Base-by-base conservation (phyloP, 2,113 vertebrate genomes). In the Hydrochoerus hydrochaeris region DNA sequence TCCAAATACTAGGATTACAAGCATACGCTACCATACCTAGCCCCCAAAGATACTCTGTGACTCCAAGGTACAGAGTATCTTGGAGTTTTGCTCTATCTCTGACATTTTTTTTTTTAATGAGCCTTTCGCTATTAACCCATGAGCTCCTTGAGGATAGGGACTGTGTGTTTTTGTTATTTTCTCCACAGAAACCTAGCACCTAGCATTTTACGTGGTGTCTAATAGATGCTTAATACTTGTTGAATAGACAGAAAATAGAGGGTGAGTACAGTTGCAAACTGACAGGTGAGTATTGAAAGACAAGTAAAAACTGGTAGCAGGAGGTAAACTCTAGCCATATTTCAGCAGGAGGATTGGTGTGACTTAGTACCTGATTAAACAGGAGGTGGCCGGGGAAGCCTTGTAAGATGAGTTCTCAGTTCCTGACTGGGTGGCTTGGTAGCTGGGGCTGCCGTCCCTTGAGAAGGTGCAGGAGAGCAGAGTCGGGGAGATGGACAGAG, bases 161-260 rank as follows among this genome's bases (percentile, higher is more conserved):
- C 67, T 58, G 69, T 73, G 19, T n/a, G 26, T 62, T 80, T 94
- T 90, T 85, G 32, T n/a, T 71, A 90, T 63, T 93, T 60, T 65
- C n/a, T 19, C 12, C 41, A 22, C 41, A 20, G 90, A 60, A 17
- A 24, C 9, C 20, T 46, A 60, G 46, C 69, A 44, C 73, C 57
- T 60, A 52, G 28, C 32, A 30, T 82, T 75, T 88, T 81, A n/a
- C 41, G 35, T 85, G 84, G 44, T 63, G 22, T 63, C 4, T 38
- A 30, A 52, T 46, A 69, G 80, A 30, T 52, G 35, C 46, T 75
- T 69, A 81, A 63, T 88, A 81, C 46, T 67, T 71, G 46, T 83
- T 80, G 44, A 82, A 38, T 58, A 35, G 95, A 87, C 26, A 83
- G 44, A 63, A 62, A 14, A 77, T 60, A 69, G 16, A 88, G 71